Evolutionary conservation across 1,140 invertebrate species (phyloP).

Genomic region (Acyrthosiphon pisum): DNA sequence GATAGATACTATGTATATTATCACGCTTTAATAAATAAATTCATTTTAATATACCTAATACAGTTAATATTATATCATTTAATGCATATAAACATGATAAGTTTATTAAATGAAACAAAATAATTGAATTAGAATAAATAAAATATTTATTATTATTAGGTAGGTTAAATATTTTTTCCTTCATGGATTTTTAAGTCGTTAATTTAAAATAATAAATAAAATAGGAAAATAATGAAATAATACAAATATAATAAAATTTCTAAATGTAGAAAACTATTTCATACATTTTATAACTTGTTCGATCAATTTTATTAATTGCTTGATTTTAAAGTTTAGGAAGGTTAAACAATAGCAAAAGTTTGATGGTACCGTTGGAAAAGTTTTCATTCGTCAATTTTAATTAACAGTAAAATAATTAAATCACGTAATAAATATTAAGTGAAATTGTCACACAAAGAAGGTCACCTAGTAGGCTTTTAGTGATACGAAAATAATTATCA

Average conservation of each 20-base stretch:
- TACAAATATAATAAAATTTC: background rate
- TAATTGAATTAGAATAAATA: background rate
- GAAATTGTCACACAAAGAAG: background rate
- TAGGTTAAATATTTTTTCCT: background rate
- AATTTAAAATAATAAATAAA: background rate
- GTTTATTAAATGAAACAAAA: too few relatives aligned
- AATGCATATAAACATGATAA: too few relatives aligned
- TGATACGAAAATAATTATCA: slow-evolving; percentile 19
- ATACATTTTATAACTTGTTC: background rate
- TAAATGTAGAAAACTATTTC: background rate
- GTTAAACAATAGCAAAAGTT: slow-evolving; percentile 31
- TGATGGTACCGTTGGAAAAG: background rate
- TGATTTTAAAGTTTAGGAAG: background rate
- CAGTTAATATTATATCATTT: too few relatives aligned
- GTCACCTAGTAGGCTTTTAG: background rate
- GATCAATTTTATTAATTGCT: background rate
- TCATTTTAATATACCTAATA: too few relatives aligned
- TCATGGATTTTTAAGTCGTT: background rate
- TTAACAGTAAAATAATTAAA: slow-evolving; percentile 37
- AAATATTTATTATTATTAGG: background rate
- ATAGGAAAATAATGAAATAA: background rate
- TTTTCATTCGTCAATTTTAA: slow-evolving; percentile 19
- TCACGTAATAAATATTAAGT: slow-evolving; percentile 15
- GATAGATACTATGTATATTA: too few relatives aligned
- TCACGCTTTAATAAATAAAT: too few relatives aligned